Evolutionary conservation across 2,888 invertebrate genomes (phyloP), one percentile per base, ranked within the genome.

Genomic region (Chalcosyrphus nemorum): DNA sequence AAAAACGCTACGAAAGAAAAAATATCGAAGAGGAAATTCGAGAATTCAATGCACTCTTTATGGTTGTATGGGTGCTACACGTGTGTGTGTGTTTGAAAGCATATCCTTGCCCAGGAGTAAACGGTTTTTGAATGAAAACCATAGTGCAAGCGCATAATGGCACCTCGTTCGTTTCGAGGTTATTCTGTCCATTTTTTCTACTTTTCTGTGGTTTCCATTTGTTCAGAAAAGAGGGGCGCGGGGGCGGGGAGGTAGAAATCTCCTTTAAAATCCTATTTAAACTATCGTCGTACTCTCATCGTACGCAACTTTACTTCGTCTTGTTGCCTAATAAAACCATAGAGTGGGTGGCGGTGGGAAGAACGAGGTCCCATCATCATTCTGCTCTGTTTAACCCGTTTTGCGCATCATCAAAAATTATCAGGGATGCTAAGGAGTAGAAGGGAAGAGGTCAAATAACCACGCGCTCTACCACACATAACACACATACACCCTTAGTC

Each of bases 391-490:
- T 65, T 52, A 24, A 41, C 66, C 66, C 52, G 29, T 41, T 52
- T 66, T 41, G 66, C 35, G 47, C 35, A 65, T 65, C 63, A 65
- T 65, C 63, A 50, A 50, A 65, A 47, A 47, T 65, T 66, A 41
- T 41, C 66, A 54, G n/a, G 17, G 52, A n/a, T 27, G 6, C 15
- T 15, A 17, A 5, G 9, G 15, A 59, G 41, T 9, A 13, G 59
- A 24, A n/a, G 21, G 63, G 32, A 32, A n/a, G 19, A 59, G 59
- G 59, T 59, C 59, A 59, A 13, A 59, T 41, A 41, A 41, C 59
- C 38, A 41, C 24, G 41, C 5, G 24, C 57, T 41, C 13, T 24
- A 13, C 13, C 13, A 41, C 41, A 59, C 15, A 59, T 11, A 56
- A 17, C n/a, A 35, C 17, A 56, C 32, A 13, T 11, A 32, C 54